Conservation (phyloP, 2,888 invertebrate species). For the Diplazon laetatorius region DNA sequence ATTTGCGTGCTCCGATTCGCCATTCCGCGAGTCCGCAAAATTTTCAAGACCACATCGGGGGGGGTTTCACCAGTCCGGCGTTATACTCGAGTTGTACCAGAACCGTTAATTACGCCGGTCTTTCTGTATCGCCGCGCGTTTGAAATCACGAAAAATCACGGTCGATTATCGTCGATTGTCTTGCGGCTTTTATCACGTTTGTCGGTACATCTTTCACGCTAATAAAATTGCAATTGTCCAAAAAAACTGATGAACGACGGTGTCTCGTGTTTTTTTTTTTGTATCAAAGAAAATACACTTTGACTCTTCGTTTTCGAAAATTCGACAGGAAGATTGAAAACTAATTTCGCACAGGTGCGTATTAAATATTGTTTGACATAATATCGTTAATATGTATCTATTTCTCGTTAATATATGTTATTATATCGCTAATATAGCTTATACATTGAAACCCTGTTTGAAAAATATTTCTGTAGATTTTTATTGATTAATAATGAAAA, state of each 20-base stretch:
- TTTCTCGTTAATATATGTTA: no score
- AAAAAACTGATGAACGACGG: not conserved
- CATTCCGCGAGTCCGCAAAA: constrained; percentile 23
- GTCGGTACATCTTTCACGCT: not conserved
- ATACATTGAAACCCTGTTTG: no score
- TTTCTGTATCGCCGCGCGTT: not conserved
- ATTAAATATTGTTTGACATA: not conserved
- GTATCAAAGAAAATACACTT: not conserved
- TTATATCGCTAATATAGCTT: no score
- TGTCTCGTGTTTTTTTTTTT: not conserved
- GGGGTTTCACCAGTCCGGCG: constrained; percentile 21
- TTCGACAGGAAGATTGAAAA: not conserved
- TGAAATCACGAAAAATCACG: not conserved
- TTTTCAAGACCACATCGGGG: constrained; percentile 13
- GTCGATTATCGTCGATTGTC: not conserved
- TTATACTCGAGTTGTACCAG: constrained; percentile 29
- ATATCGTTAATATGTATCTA: not conserved
- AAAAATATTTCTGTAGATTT: no score
- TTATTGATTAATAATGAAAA: no score
- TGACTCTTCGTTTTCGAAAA: not conserved
- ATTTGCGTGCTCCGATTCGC: constrained; percentile 24
- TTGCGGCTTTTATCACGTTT: not conserved
- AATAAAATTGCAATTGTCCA: not conserved
- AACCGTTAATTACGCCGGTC: constrained; percentile 1
- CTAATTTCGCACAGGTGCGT: constrained; percentile 19